Percentiles rank a stretch among this genome's conserved stretches.
phyloP scores from a whole-genome alignment of 2,888 invertebrate species.

The Torymus auratus region DNA sequence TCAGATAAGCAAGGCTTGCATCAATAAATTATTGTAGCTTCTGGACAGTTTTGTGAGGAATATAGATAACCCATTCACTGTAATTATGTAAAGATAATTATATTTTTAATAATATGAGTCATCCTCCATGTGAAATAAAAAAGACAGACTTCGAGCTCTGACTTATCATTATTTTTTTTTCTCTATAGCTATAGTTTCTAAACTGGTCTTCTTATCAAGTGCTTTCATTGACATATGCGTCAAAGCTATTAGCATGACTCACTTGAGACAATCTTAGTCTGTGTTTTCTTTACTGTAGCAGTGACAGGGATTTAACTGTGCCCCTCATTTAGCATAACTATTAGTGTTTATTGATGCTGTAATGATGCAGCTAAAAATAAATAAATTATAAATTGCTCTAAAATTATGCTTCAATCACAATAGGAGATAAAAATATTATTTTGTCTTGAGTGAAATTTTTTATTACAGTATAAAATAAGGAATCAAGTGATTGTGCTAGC shows the following conservation, averaged over 20 bases:
- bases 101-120: slow-evolving; percentile 24
- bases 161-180: slow-evolving; percentile 39
- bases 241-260: slow-evolving; percentile 46
- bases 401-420: neutral
- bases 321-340: slow-evolving; percentile 24
- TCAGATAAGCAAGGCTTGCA: too few species aligned
- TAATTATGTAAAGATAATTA: neutral
- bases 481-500: slow-evolving; percentile 29
- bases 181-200: slow-evolving; percentile 28
- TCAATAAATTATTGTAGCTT: too few species aligned
- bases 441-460: slow-evolving; percentile 7
- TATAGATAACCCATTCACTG: too few species aligned
- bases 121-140: slow-evolving; percentile 4
- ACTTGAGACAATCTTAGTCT: slow-evolving; percentile 37
- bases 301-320: slow-evolving; percentile 16
- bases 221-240: slow-evolving; percentile 46
- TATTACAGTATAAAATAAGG: neutral
- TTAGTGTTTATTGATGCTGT: slow-evolving; percentile 6
- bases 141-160: slow-evolving; percentile 19
- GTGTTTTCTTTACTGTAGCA: slow-evolving; percentile 24
- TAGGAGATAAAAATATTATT: neutral
- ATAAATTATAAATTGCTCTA: neutral
- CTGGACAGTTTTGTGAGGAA: too few species aligned
- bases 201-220: slow-evolving; percentile 26
- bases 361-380: slow-evolving; percentile 10